Percentiles rank a stretch among this genome's conserved stretches.
Evolutionary conservation across 2,888 invertebrate genomes (phyloP).

Genomic region (Empis stercorea): DNA sequence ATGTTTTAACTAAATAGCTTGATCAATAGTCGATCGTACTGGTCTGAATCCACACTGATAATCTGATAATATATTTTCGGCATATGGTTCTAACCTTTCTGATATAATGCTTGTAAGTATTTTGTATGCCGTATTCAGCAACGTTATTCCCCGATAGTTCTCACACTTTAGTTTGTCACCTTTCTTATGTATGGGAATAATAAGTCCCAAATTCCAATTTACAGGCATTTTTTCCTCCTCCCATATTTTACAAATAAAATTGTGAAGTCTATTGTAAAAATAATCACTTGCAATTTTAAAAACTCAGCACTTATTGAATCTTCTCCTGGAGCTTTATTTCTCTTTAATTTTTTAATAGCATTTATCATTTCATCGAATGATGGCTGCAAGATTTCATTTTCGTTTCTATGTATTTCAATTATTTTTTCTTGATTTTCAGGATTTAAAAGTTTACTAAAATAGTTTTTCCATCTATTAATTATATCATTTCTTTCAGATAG

Average conservation of each 20-base stretch:
- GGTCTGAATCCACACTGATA: not conserved
- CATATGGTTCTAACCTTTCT: not conserved
- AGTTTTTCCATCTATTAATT: not conserved
- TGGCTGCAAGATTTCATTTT: not conserved
- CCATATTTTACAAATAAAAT: not conserved
- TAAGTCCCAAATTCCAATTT: not conserved
- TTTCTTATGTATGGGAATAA: slow-evolving; percentile 3
- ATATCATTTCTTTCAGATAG: not conserved
- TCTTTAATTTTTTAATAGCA: not conserved
- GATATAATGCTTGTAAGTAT: not conserved
- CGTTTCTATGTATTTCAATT: not conserved
- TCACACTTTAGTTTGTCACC: slow-evolving; percentile 1
- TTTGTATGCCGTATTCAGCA: slow-evolving; percentile 1
- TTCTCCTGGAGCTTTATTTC: slow-evolving; percentile 1
- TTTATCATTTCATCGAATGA: not conserved
- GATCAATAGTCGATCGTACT: not conserved
- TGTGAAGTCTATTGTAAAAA: not conserved
- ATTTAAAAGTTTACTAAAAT: not conserved
- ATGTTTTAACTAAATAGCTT: not conserved
- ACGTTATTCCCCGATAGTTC: slow-evolving; percentile 3
- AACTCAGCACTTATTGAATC: slow-evolving; percentile 3
- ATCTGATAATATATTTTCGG: not conserved
- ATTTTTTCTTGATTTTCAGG: not conserved
- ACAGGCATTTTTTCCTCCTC: slow-evolving; percentile 1
- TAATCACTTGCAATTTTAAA: not conserved